A percentile compares a stretch with the other conserved stretches of the same genome.
These are phyloP conservation scores for Bombus balteatus DNA, from an alignment of 1,140 invertebrate genomes.

Conservation along the genomic window DNA sequence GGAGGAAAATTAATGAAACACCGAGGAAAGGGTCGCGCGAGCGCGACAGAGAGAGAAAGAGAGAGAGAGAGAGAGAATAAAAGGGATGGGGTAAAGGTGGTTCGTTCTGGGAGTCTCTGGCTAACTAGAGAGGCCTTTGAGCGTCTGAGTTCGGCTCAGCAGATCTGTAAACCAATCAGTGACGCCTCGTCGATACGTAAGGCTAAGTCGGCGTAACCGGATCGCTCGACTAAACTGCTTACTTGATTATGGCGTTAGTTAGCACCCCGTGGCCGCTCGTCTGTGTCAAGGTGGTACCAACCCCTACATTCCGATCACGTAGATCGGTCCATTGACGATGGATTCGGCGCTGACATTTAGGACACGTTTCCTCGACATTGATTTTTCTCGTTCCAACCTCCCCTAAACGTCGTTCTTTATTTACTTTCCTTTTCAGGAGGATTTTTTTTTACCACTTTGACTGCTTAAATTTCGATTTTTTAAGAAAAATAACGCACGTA, in stretches of 20 bases:
- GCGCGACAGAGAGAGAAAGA: not conserved
- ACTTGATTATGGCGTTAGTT: slow-evolving; percentile 69
- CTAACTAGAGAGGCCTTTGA: slow-evolving; percentile 70
- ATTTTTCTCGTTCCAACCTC: not conserved
- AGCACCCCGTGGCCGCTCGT: slow-evolving; percentile 45
- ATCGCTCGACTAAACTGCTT: slow-evolving; percentile 67
- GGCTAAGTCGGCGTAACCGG: slow-evolving; percentile 64
- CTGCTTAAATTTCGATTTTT: too few species aligned
- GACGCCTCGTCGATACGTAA: slow-evolving; percentile 65
- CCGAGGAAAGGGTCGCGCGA: slow-evolving; percentile 4
- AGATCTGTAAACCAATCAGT: slow-evolving; percentile 75
- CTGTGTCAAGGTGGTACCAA: slow-evolving; percentile 20
- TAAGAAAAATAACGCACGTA: too few species aligned
- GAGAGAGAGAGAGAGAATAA: not conserved
- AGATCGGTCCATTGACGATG: slow-evolving; percentile 13
- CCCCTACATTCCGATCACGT: slow-evolving; percentile 58
- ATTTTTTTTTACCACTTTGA: not conserved
- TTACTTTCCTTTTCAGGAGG: not conserved
- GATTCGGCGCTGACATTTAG: slow-evolving; percentile 1
- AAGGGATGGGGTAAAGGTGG: not conserved
- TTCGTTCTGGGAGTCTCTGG: slow-evolving; percentile 30
- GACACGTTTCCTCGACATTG: slow-evolving; percentile 1
- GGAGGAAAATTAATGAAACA: slow-evolving; percentile 69
- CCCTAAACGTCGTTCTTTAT: not conserved
- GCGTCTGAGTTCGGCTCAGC: slow-evolving; percentile 60